phyloP scores from a whole-genome alignment of 2,888 invertebrate genomes.

The Cremastobaeus sp. region DNA sequence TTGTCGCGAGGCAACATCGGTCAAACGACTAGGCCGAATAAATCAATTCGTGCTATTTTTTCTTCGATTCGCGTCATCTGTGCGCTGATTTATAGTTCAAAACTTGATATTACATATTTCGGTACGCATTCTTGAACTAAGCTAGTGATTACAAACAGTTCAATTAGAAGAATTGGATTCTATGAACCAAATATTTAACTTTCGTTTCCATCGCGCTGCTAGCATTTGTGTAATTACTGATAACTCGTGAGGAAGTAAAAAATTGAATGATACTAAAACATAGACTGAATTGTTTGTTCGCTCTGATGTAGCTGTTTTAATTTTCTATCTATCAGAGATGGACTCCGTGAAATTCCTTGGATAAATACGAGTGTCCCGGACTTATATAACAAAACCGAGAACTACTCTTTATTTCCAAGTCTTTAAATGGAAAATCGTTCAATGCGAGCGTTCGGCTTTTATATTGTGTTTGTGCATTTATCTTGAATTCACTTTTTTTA shows the following conservation, averaged over 20 bases:
- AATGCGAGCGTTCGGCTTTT: slow-evolving; percentile 18
- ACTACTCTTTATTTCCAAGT: slow-evolving; percentile 67
- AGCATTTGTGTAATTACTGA: no score
- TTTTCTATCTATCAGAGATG: slow-evolving; percentile 30
- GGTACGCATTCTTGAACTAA: slow-evolving; percentile 29
- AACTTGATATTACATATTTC: slow-evolving; percentile 33
- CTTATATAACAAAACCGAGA: slow-evolving; percentile 65
- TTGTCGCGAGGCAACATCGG: slow-evolving; percentile 46
- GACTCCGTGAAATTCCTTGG: slow-evolving; percentile 6
- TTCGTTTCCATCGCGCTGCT: no score
- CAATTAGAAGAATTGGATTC: no score
- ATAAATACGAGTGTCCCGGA: slow-evolving; percentile 25
- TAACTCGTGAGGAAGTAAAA: not conserved
- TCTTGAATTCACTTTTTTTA: slow-evolving; percentile 23
- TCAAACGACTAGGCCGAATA: slow-evolving; percentile 25
- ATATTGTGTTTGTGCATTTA: slow-evolving; percentile 17
- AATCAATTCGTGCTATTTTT: slow-evolving; percentile 38
- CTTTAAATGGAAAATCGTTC: slow-evolving; percentile 57
- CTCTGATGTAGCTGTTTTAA: no score
- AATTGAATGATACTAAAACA: not conserved
- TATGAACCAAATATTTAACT: no score
- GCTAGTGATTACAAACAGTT: slow-evolving; percentile 31
- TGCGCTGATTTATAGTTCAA: slow-evolving; percentile 24
- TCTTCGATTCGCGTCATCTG: not conserved
- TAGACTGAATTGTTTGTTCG: slow-evolving; percentile 10